Evolutionary conservation across 1,140 invertebrate species (phyloP), one percentile per base, ranked within the genome.

Genomic region (Brachionus angularis): DNA sequence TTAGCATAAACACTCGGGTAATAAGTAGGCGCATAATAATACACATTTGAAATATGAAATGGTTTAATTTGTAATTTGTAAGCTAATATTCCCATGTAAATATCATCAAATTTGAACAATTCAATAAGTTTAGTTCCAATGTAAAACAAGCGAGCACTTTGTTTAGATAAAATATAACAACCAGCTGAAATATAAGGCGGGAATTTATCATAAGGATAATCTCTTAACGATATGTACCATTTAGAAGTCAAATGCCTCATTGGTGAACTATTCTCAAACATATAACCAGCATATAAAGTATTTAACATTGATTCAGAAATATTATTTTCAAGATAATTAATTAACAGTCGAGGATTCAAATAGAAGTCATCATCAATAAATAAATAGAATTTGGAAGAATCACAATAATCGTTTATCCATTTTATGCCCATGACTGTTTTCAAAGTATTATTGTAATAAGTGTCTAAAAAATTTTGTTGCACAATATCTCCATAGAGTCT

Each of bases 311-410:
- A 36, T 10, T 70, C 47, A 10, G 27, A 16, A 8, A 50, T 31
- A 47, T 50, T 21, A 25, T 70, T 70, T 50, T 42, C 14, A 16
- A 70, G 18, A 50, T 70, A 70, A n/a, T 14, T 44, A 8, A 70
- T 16, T 33, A 70, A 27, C 10, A 50, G 52, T 50, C 52, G 50
- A 8, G 46, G 31, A 70, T 70, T 52, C 1, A 70, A 21, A 18
- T 27, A 70, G 36, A 34, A 70, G 25, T 70, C 67, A 34, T 70
- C 67, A 39, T 70, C 67, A 39, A 70, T 50, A 52, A 70, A 70
- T 29, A 39, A 27, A 44, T 52, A 50, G 34, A 52, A 70, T 23
- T 70, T 70, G 14, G 46, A 52, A 42, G 34, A 47, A 33, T 23
- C 25, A 42, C 67, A 70, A 29, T 52, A 52, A 29, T 34, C 21